Conservation (phyloP, 2,797 vertebrate species). For the Ataeniobius toweri region DNA sequence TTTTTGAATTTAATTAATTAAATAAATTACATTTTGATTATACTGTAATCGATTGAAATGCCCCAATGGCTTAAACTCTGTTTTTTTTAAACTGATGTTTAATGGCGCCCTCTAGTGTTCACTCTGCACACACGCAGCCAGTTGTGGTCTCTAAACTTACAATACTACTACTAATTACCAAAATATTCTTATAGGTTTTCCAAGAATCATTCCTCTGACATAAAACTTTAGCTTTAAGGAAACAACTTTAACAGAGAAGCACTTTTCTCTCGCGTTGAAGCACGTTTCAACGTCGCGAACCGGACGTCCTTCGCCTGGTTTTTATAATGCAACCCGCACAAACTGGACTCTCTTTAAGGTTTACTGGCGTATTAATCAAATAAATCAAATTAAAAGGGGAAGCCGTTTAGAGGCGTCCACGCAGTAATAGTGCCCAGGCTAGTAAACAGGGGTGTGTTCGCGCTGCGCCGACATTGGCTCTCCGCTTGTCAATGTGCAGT, state of each 20-base stretch:
- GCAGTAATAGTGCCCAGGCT: constrained; percentile 15
- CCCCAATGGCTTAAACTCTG: neutral
- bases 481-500: constrained; percentile 71
- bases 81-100: neutral
- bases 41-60: neutral
- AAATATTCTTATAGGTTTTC: neutral
- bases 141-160: neutral
- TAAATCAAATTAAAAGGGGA: neutral
- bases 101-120: constrained; percentile 39
- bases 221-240: neutral
- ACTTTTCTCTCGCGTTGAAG: neutral
- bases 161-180: constrained; percentile 7
- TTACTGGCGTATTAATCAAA: neutral
- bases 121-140: constrained; percentile 29
- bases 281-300: neutral
- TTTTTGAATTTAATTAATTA: too few relatives aligned
- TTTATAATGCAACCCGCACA: neutral
- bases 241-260: constrained; percentile 7
- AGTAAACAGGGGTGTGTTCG: constrained; percentile 65
- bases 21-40: too few relatives aligned
- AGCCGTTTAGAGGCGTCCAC: constrained; percentile 2
- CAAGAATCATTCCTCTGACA: neutral
- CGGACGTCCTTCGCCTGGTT: neutral
- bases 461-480: constrained; percentile 65
- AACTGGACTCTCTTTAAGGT: neutral